Base-by-base conservation (phyloP, 2,113 vertebrate genomes). In the Siphamia tubifer region DNA sequence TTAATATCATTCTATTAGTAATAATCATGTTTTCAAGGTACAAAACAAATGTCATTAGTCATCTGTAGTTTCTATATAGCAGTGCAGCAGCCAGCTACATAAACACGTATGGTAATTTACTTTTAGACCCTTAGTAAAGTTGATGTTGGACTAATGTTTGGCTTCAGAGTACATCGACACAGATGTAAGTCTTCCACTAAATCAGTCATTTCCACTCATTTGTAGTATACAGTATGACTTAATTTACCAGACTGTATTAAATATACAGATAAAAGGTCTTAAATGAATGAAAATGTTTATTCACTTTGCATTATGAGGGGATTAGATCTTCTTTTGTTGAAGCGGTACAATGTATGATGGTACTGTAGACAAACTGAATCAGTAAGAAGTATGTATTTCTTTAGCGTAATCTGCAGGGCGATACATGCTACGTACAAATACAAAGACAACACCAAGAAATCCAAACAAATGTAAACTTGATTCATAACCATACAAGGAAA, bases 1-100 rank as follows among this genome's bases (percentile, higher is more conserved):
- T 61, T 66, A 21, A 45, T 73, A 68, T 67, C 31, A 72, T 79
- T 83, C 28, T 65, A 75, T 82, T 70, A 79, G 79, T 60, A 66
- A 74, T 79, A 72, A 70, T 43, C 51, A 54, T 43, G 52, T 77
- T 81, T 77, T 68, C 17, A 58, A 73, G 23, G 53, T 43, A 48
- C 44, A 69, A 81, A 90, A 79, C 67, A 83, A 74, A 74, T 38
- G 56, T 52, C 76, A 85, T 90, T 87, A 87, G 31, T 89, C 88
- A 83, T 68, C 51, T 34, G 42, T 57, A 56, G 45, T 28, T 6
- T 54, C 36, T 64, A 6, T 23, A 23, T 21, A 56, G 24, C 11
- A 32, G 36, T 23, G 3, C 19, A 15, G 11, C 53, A 62, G 44
- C 25, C 23, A 13, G 62, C 40, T 24, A 45, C 38, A 54, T 32